Base-by-base conservation (phyloP, 2,113 vertebrate species). In the Rhinolophus sinicus region DNA sequence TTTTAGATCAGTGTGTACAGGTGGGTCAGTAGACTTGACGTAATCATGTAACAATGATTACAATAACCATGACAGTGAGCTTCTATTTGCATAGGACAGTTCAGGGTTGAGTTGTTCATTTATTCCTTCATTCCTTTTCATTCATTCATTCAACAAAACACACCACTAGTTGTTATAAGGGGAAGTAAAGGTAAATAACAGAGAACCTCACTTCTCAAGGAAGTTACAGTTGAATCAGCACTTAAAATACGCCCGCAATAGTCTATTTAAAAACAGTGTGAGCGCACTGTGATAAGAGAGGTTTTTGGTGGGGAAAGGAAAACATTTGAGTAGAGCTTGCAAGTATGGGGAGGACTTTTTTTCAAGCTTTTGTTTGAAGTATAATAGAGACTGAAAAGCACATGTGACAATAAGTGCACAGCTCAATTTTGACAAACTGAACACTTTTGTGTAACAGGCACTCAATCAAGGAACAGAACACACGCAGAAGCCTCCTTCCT, bases 211-310 rank as follows among this genome's bases (percentile, higher is more conserved):
- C n/a, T 30, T 82, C 30, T 86, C 75, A 82, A 82, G 38, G 30
- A 95, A 88, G 18, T 75, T 62, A 65, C 26, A 88, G 52, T 58
- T 93, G 72, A 87, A 85, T 47, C 85, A 56, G 56, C 58, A 56
- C 35, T 21, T 10, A n/a, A 58, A 91, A 80, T 22, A 35, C 4
- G 8, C 70, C 12, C 18, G 44, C 3, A 35, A 67, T 60, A 56
- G 56, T 90, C 58, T 80, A 44, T 54, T 28, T 54, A 60, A 62
- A 47, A 90, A 24, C 16, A 67, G 0, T 12, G 8, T 22, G 56
- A 40, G 14, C 62, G 78, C 50, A 2, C 35, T 26, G 12, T 60
- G 77, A 54, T n/a, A 35, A 93, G 47, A 73, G 69, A 73, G n/a
- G 13, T 35, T 38, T 8, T 22, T 88, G n/a, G 54, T 16, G 86